A percentile compares a stretch with the other conserved stretches of the same genome.
Evolutionary conservation across 2,113 vertebrate species (phyloP).

Genomic region (Clarias batrachus): DNA sequence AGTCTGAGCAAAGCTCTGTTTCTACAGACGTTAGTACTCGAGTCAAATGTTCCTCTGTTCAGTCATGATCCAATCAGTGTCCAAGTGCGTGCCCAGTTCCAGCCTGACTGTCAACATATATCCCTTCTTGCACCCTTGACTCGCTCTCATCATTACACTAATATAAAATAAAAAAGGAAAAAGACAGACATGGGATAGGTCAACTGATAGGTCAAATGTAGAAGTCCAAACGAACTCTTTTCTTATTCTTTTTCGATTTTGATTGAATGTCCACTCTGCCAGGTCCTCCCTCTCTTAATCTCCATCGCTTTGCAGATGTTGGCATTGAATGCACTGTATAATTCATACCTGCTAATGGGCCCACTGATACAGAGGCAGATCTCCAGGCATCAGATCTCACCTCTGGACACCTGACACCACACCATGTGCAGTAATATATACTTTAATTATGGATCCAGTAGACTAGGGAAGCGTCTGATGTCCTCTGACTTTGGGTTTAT

Average conservation of each 20-base stretch:
- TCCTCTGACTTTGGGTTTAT: slow-evolving; percentile 65
- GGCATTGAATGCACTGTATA: slow-evolving; percentile 57
- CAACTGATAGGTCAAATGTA: not conserved
- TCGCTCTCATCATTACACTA: too few relatives aligned
- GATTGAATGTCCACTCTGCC: not conserved
- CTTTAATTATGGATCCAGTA: slow-evolving; percentile 60
- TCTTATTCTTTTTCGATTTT: not conserved
- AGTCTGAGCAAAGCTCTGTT: too few relatives aligned
- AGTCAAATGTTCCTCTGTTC: too few relatives aligned
- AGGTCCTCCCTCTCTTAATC: not conserved
- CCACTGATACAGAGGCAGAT: slow-evolving; percentile 46
- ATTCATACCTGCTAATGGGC: slow-evolving; percentile 65
- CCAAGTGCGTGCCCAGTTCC: too few relatives aligned
- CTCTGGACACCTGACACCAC: slow-evolving; percentile 49
- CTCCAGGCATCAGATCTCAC: slow-evolving; percentile 50
- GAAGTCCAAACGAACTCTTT: not conserved
- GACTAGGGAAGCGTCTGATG: slow-evolving; percentile 49
- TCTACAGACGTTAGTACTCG: too few relatives aligned
- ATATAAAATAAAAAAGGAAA: not conserved
- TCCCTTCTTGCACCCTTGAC: too few relatives aligned
- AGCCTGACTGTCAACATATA: too few relatives aligned
- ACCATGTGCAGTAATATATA: slow-evolving; percentile 57
- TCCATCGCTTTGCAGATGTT: slow-evolving; percentile 35
- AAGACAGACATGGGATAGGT: too few relatives aligned
- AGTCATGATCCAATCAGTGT: too few relatives aligned